These are phyloP conservation scores for Thaleichthys pacificus DNA, from an alignment of 2,797 vertebrate species.

Conservation along the genomic window DNA sequence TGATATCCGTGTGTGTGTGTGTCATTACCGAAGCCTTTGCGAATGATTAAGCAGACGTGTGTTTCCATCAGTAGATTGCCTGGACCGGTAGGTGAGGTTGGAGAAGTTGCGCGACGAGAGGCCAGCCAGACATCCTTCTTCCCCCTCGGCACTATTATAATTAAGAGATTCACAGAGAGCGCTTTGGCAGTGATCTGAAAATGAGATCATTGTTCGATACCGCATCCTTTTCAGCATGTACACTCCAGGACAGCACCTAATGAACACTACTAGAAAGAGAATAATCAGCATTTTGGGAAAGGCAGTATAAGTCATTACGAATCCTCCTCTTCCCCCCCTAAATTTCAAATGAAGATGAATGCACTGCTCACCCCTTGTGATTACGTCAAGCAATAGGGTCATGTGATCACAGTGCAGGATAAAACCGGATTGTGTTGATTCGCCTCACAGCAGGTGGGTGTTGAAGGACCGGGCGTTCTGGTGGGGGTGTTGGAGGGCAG, in stretches of 20 bases:
- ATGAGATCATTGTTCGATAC: constrained; percentile 78
- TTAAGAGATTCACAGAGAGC: constrained; percentile 71
- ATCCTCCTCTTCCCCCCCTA: constrained; percentile 18
- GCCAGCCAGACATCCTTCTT: no score
- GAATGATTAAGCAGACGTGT: constrained; percentile 73
- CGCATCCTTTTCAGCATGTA: constrained; percentile 67
- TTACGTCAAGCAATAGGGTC: neutral
- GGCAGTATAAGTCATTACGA: constrained; percentile 47
- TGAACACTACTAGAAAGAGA: constrained; percentile 46
- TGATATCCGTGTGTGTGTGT: no score
- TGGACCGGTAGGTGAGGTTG: constrained; percentile 46
- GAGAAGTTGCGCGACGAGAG: constrained; percentile 12
- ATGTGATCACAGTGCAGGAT: neutral
- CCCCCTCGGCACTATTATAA: constrained; percentile 65
- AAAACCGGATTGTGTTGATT: neutral
- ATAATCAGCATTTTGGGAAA: constrained; percentile 59
- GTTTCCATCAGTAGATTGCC: constrained; percentile 46
- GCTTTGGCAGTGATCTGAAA: constrained; percentile 71
- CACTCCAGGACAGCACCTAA: constrained; percentile 36
- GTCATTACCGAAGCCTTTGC: constrained; percentile 53
- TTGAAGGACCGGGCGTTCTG: no score
- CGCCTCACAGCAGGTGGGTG: neutral
- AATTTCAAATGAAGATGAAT: constrained; percentile 57
- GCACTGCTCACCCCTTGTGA: constrained; percentile 27
- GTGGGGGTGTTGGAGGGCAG: constrained; percentile 41